Evolutionary conservation across 2,888 invertebrate species (phyloP).

Genomic region (Serripes groenlandicus): DNA sequence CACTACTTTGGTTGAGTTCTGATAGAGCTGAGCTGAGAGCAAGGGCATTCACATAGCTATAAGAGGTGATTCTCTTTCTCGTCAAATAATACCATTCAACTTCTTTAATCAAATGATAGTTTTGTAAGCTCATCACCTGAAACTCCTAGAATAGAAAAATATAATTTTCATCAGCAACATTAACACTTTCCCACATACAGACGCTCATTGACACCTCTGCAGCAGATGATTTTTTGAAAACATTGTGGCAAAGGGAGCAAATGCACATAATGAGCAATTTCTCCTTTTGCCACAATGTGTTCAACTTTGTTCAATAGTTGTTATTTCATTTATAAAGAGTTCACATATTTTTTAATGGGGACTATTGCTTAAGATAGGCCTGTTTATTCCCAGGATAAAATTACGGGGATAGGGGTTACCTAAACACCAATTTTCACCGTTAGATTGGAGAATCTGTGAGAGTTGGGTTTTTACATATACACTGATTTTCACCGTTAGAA

Average conservation of each 20-base stretch:
- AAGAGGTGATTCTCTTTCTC: conserved; percentile 67
- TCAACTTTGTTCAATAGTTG: too few species aligned
- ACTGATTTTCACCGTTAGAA: too few species aligned
- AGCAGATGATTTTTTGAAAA: not conserved
- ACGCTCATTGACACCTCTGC: not conserved
- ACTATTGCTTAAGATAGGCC: too few species aligned
- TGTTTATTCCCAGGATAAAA: too few species aligned
- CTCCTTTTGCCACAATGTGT: not conserved
- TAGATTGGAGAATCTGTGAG: too few species aligned
- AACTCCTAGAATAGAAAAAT: conserved; percentile 88
- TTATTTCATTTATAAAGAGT: too few species aligned
- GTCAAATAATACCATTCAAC: conserved; percentile 89
- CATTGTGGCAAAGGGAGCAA: not conserved
- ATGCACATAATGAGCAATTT: not conserved
- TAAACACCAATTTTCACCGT: too few species aligned
- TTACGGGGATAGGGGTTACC: too few species aligned
- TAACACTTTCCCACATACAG: not conserved
- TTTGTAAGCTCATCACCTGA: conserved; percentile 88
- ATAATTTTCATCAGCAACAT: too few species aligned
- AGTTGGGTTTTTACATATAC: too few species aligned
- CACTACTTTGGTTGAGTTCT: conserved; percentile 48
- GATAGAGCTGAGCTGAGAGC: conserved; percentile 76
- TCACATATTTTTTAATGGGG: too few species aligned
- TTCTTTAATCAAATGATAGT: conserved; percentile 89
- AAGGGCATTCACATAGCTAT: conserved; percentile 71